These are phyloP conservation scores for Lepus timidus DNA, from an alignment of 2,113 vertebrate species.

Conservation along the genomic window DNA sequence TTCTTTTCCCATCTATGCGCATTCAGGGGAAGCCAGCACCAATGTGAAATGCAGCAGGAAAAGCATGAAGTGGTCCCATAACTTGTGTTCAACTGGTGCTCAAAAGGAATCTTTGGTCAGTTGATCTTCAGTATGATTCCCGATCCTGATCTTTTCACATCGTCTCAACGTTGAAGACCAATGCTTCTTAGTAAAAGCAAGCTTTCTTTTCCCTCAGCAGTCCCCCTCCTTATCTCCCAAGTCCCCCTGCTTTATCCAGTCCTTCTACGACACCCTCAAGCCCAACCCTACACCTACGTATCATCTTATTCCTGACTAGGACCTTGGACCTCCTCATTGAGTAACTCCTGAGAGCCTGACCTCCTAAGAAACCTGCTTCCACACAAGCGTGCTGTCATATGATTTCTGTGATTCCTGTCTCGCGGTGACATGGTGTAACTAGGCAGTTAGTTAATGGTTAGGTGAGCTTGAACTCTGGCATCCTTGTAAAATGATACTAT, in stretches of 20 bases:
- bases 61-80: not conserved
- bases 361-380: slow-evolving; percentile 31
- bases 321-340: not conserved
- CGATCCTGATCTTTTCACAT: not conserved
- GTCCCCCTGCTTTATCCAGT: not conserved
- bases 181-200: slow-evolving; percentile 24
- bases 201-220: not conserved
- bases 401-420: not conserved
- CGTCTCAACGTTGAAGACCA: not conserved
- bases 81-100: not conserved
- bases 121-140: not conserved
- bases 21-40: not conserved
- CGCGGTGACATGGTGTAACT: no score
- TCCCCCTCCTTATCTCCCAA: not conserved
- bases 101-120: not conserved
- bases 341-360: slow-evolving; percentile 38
- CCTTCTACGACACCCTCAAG: not conserved
- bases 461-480: no score
- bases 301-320: slow-evolving; percentile 26
- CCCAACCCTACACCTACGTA: not conserved
- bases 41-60: not conserved
- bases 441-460: no score
- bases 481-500: no score
- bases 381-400: no score
- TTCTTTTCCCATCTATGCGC: not conserved